These are phyloP conservation scores for Darevskia nairensis DNA, from an alignment of 2,797 vertebrate genomes.

Conservation along the genomic window DNA sequence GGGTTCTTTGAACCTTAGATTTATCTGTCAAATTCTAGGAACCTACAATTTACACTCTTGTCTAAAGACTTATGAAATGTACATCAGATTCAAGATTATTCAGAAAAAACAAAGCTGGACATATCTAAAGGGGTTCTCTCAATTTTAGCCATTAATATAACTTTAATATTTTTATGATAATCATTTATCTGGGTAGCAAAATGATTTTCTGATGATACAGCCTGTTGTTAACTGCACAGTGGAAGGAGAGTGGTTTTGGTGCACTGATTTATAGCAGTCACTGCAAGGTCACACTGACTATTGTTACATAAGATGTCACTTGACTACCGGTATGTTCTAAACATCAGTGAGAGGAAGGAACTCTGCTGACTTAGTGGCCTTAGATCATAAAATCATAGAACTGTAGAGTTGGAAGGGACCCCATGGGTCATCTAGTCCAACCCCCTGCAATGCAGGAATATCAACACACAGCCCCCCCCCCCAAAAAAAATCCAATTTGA, in stretches of 20 bases:
- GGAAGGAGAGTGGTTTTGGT: neutral
- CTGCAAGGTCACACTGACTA: neutral
- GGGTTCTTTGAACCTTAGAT: neutral
- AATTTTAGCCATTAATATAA: neutral
- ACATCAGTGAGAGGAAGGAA: neutral
- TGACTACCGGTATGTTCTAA: neutral
- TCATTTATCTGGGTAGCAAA: neutral
- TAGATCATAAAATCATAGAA: too few species aligned
- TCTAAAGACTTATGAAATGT: neutral
- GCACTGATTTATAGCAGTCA: neutral
- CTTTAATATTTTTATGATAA: neutral
- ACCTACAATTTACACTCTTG: rapidly evolving
- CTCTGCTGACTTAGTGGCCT: neutral
- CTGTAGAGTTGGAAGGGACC: too few species aligned
- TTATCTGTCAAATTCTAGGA: neutral
- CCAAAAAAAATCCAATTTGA: too few species aligned
- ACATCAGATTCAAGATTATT: neutral
- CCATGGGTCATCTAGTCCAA: too few species aligned
- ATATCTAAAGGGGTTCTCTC: neutral
- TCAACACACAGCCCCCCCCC: too few species aligned
- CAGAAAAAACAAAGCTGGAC: neutral
- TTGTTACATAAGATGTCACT: neutral
- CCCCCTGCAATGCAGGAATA: too few species aligned
- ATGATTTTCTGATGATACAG: neutral
- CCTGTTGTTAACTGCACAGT: neutral